Evolutionary conservation across 1,140 invertebrate genomes (phyloP), one percentile per base, ranked within the genome.

Genomic region (Harpegnathos saltator): DNA sequence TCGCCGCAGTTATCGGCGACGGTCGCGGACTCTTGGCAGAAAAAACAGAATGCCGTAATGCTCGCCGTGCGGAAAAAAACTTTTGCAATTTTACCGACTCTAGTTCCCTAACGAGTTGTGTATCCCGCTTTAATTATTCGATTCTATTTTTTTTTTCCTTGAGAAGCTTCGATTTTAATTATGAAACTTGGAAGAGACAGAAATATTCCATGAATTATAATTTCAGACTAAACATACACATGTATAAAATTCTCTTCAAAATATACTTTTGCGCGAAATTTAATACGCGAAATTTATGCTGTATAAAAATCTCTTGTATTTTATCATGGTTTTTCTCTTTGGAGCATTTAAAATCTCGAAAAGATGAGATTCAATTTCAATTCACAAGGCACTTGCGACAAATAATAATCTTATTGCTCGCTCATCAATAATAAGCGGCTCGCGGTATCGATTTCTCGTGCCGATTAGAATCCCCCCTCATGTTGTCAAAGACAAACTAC

Each of bases 11-110:
- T 59, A 71, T 80, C 65, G 24, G 3, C 65, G n/a, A n/a, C 1
- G 7, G 24, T 33, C 4, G 12, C 24, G 17, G 24, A 78, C 17
- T 29, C 58, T 48, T 29, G 52, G 4, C 14, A 19, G 14, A 5
- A 59, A 80, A 80, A 80, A 69, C 22, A 22, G 61, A 14, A 80
- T 58, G 22, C 26, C 62, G 24, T 26, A n/a, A 26, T 24, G 3
- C 17, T 58, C 54, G 17, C 3, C 7, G 14, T 44, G n/a, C 22
- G 15, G 1, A 15, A 50, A 44, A 69, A 58, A n/a, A 44, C 9
- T 44, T 22, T 78, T 59, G 22, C 3, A 26, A 69, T 15, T n/a
- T 52, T 52, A 61, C 48, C 15, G 26, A 24, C 24, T 26, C 4
- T 0, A 29, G 12, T 56, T 19, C 7, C 12, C 22, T 12, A 26